Conservation (phyloP, 2,888 invertebrate genomes). For the Iphiclides podalirius region DNA sequence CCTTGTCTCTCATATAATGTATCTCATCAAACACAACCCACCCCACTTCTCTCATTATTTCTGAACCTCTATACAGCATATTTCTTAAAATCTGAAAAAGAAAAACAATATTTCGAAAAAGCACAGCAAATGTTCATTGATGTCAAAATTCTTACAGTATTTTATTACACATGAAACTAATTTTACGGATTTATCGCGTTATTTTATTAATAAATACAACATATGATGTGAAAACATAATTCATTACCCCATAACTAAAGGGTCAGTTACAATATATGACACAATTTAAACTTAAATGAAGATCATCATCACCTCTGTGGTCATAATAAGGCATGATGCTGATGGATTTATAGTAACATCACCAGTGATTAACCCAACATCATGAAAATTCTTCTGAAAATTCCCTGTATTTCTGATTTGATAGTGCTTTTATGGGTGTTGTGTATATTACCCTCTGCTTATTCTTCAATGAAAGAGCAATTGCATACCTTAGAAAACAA, state of each 20-base stretch:
- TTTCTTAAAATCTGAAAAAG: slow-evolving; percentile 91
- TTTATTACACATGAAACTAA: no score
- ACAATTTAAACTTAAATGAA: no score
- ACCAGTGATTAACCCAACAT: slow-evolving; percentile 98
- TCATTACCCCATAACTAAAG: no score
- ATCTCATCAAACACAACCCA: slow-evolving; percentile 99
- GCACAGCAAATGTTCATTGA: no score
- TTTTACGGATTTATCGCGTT: no score
- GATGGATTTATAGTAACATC: slow-evolving; percentile 99
- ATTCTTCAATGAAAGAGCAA: slow-evolving; percentile 94
- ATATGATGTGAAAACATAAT: no score
- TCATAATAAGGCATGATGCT: slow-evolving; percentile 99
- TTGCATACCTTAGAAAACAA: slow-evolving; percentile 85
- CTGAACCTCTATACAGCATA: slow-evolving; percentile 99
- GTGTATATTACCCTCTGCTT: slow-evolving; percentile 99
- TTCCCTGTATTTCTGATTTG: slow-evolving; percentile 99
- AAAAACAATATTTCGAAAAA: background rate
- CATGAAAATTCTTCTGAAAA: slow-evolving; percentile 97
- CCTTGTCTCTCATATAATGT: slow-evolving; percentile 99
- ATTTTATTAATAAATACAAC: no score
- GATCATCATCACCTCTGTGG: slow-evolving; percentile 90
- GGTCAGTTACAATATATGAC: no score
- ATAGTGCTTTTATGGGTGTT: slow-evolving; percentile 99
- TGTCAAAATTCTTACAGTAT: no score
- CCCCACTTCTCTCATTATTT: slow-evolving; percentile 99